Evolutionary conservation across 2,797 vertebrate genomes (phyloP), one percentile per base, ranked within the genome.

Genomic region (Chelidonichthys spinosus): DNA sequence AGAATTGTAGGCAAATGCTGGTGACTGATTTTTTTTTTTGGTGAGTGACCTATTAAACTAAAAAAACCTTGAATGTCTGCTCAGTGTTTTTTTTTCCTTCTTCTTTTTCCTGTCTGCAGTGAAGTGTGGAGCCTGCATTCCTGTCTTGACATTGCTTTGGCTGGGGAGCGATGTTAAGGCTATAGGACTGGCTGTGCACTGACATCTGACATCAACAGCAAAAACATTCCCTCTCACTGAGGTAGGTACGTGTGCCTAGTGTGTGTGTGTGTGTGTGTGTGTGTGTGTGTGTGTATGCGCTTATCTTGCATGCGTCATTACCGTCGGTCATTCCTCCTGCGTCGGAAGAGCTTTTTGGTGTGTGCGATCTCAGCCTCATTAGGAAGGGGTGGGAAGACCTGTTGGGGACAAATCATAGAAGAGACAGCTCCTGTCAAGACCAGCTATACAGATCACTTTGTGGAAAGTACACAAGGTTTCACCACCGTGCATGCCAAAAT

Each of bases 331-430:
- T 95, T 98, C 83, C 96, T 96, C 79, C 95, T 96, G 82, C 97
- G 95, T 76, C 97, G 94, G 94, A 99, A 99, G 43, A 99, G 92
- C 81, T 99, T 99, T 96, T 99, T 99, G 84, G 98, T 97, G 85
- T 98, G 96, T 37, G 97, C 97, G 1, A 99, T 98, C 94, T 99
- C 97, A 67, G 96, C 97, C 91, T 98, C 97, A 8, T 97, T 97
- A 78, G 96, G 96, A 92, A 96, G 91, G 0, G 96, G 95, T 63
- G 97, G 96, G 92, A 97, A 98, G 76, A 96, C 96, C 97, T 99
- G 94, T 33, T 55, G 65, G 69, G 79, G 63, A 84, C 50, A 83
- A 88, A 82, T 69, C 73, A 83, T 11, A 71, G 77, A 53, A 59
- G 74, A 88, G 62, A 81, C 61, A 6, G 64, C 17, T 42, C 61